Conservation (phyloP, 2,113 vertebrate genomes). For the Uria aalge region DNA sequence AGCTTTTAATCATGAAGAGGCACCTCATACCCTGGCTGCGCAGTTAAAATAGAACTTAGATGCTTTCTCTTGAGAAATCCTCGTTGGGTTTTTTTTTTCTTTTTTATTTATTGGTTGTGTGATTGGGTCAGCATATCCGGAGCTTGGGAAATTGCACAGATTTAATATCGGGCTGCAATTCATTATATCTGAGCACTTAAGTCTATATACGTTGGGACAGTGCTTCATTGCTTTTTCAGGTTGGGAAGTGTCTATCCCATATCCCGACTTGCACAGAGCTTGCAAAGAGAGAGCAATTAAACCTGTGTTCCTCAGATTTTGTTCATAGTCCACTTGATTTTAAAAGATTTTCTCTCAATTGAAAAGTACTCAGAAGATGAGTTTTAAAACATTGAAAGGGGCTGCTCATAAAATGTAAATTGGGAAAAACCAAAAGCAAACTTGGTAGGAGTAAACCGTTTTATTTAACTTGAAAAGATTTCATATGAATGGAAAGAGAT, state of each 20-base stretch:
- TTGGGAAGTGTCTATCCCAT: not conserved
- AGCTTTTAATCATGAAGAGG: not conserved
- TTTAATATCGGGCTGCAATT: not conserved
- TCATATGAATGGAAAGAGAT: not conserved
- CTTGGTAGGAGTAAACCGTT: not conserved
- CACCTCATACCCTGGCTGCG: not conserved
- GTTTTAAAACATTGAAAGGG: not conserved
- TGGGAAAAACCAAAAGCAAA: not conserved
- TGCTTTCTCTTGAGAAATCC: not conserved
- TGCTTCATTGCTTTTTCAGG: not conserved
- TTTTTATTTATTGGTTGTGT: not conserved
- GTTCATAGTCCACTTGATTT: not conserved
- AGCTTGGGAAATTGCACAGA: not conserved
- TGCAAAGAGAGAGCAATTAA: not conserved
- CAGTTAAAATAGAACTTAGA: not conserved
- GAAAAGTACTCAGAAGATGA: not conserved
- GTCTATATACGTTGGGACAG: not conserved
- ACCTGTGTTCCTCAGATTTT: not conserved
- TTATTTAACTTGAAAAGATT: slow-evolving; percentile 11
- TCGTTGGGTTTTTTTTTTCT: not conserved
- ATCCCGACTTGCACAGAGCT: not conserved
- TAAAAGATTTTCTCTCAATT: not conserved
- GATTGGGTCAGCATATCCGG: not conserved
- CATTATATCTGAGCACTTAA: not conserved
- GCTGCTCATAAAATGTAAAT: not conserved